phyloP scores from a whole-genome alignment of 2,797 vertebrate genomes.

The Chelonia mydas region DNA sequence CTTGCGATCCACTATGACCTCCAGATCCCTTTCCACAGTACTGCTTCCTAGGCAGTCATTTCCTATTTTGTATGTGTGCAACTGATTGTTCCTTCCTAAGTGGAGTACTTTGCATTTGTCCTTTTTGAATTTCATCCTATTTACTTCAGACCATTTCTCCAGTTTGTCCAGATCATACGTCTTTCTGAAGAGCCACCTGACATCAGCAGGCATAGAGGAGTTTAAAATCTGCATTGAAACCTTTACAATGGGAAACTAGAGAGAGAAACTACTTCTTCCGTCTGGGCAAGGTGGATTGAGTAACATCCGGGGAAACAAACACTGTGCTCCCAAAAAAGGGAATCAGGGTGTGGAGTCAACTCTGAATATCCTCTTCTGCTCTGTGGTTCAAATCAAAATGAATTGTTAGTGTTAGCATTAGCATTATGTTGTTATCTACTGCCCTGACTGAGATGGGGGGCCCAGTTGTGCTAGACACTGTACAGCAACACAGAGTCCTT shows the following conservation, averaged over 20 bases:
- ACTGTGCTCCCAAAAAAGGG: background rate
- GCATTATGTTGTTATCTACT: background rate
- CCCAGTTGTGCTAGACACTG: background rate
- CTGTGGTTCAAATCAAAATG: background rate
- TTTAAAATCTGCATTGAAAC: background rate
- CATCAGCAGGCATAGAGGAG: background rate
- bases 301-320: background rate
- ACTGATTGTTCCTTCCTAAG: too few relatives aligned
- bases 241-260: background rate
- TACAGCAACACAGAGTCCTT: background rate
- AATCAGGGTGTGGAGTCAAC: background rate
- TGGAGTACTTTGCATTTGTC: too few relatives aligned
- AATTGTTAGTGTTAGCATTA: background rate
- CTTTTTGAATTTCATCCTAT: too few relatives aligned
- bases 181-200: background rate
- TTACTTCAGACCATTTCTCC: too few relatives aligned
- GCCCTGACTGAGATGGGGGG: background rate
- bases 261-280: background rate
- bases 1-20: too few relatives aligned
- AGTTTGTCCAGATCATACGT: too few relatives aligned
- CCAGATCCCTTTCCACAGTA: too few relatives aligned
- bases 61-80: too few relatives aligned
- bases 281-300: background rate
- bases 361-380: background rate
- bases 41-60: too few relatives aligned